Evolutionary conservation across 2,797 vertebrate genomes (phyloP).

Genomic region (Peromyscus melanophrys): DNA sequence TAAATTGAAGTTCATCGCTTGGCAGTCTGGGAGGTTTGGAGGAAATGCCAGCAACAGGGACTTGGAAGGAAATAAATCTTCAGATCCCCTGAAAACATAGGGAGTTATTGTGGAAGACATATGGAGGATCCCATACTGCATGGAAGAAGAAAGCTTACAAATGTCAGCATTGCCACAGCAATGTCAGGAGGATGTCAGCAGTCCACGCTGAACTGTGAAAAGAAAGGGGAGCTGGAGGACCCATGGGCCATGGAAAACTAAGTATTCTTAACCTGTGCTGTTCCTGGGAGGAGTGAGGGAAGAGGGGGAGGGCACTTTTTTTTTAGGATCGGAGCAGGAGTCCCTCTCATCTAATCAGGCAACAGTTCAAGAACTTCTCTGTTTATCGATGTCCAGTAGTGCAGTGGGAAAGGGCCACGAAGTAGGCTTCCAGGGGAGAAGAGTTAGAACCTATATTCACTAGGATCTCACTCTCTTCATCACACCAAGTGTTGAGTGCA

Average conservation of each 20-base stretch:
- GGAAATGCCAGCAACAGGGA: conserved; percentile 86
- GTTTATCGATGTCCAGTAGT: not conserved
- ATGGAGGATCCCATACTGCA: conserved; percentile 85
- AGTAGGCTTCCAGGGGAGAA: fast-evolving
- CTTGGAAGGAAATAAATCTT: conserved; percentile 87
- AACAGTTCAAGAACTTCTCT: not conserved
- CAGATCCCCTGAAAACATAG: conserved; percentile 85
- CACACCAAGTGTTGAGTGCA: fast-evolving
- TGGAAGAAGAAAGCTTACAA: conserved; percentile 85
- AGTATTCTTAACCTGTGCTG: conserved; percentile 55
- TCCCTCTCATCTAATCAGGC: not conserved
- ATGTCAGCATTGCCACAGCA: conserved; percentile 84
- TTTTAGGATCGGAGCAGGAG: not conserved
- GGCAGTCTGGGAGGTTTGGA: conserved; percentile 85
- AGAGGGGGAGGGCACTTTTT: not conserved
- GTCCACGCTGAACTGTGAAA: conserved; percentile 78
- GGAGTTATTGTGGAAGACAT: conserved; percentile 85
- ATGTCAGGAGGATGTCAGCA: conserved; percentile 82
- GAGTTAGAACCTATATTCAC: too few relatives aligned
- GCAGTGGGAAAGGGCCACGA: not conserved
- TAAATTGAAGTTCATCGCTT: conserved; percentile 87
- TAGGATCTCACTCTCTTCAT: not conserved
- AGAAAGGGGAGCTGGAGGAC: conserved; percentile 58
- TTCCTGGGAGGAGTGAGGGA: not conserved
- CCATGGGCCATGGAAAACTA: not conserved